Base-by-base conservation (phyloP, 2,888 invertebrate genomes). In the Belgica antarctica region DNA sequence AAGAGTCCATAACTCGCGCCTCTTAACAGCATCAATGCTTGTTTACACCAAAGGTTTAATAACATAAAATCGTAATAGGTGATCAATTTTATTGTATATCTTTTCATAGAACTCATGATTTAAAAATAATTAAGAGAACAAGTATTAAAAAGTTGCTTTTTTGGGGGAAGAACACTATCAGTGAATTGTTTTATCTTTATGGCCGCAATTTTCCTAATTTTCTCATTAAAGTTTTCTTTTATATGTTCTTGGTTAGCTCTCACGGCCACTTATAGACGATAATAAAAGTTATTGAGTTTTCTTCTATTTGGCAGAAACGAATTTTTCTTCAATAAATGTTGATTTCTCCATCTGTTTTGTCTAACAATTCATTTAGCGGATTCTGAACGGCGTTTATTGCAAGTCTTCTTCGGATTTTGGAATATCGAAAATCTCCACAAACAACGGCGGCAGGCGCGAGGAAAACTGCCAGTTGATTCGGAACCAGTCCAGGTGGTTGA, bases 351-450 rank as follows among this genome's bases (percentile, higher is more conserved):
- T 34, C 17, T 66, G 12, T 34, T 52, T 65, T 25, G 22, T 25
- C 15, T 8, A 52, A 52, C 12, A 10, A 22, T 24, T 15, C 22
- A 28, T 47, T 19, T 15, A 61, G 15, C 15, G 10, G 41, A 41
- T 61, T 25, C 15, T n/a, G 34, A 62, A 15, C 19, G 62, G 19
- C n/a, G n/a, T 25, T 80, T 76, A 80, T 74, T 80, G 80, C 72
- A 80, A 78, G 77, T 89, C 89, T 76, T 89, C 89, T 77, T 89
- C 89, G 76, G 86, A 85, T 80, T 89, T 92, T 74, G 94, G 93
- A 81, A 97, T 95, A 85, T 97, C 96, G 82, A 95, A 97, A 75
- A 96, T 94, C 82, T 97, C 97, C 34, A 96, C 90, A 81, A 95
- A 97, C 70, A 97, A 86, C 1, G 96, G 94, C 61, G 96, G 96